phyloP scores from a whole-genome alignment of 2,797 vertebrate species.

The Scleropages formosus region DNA sequence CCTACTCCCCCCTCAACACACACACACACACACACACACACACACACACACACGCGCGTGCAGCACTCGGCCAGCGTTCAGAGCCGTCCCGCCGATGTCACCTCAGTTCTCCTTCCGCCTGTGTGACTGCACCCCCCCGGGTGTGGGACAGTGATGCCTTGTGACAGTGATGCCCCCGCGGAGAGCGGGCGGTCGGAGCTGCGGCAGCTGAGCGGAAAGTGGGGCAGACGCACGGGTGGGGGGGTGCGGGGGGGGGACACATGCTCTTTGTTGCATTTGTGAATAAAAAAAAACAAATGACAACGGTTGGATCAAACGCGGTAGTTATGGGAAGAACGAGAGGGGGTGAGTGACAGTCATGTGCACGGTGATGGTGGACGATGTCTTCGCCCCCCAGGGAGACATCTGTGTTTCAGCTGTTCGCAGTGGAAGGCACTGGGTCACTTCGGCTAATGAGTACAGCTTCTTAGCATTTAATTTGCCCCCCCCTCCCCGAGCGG shows the following conservation, averaged over 20 bases:
- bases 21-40: background rate
- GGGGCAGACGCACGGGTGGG: background rate
- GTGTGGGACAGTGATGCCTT: background rate
- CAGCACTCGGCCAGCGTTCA: background rate
- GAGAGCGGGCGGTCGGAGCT: constrained; percentile 7
- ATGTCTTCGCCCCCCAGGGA: background rate
- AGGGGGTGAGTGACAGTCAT: background rate
- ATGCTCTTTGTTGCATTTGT: background rate
- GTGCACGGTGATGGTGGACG: background rate
- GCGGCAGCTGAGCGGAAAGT: constrained; percentile 12
- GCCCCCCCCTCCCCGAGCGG: background rate
- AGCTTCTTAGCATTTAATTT: background rate
- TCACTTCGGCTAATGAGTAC: constrained; percentile 27
- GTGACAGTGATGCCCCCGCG: background rate
- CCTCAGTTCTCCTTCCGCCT: background rate
- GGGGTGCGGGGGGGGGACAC: background rate
- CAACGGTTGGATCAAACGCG: background rate
- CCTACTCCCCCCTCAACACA: background rate
- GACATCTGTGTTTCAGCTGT: background rate
- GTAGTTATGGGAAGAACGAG: background rate
- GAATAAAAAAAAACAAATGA: no score
- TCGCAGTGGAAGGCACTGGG: background rate
- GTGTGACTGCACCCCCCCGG: background rate
- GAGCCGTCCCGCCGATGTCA: background rate
- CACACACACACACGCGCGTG: background rate